Evolutionary conservation across 2,797 vertebrate genomes (phyloP).

Genomic region (Adrianichthys oophorus): DNA sequence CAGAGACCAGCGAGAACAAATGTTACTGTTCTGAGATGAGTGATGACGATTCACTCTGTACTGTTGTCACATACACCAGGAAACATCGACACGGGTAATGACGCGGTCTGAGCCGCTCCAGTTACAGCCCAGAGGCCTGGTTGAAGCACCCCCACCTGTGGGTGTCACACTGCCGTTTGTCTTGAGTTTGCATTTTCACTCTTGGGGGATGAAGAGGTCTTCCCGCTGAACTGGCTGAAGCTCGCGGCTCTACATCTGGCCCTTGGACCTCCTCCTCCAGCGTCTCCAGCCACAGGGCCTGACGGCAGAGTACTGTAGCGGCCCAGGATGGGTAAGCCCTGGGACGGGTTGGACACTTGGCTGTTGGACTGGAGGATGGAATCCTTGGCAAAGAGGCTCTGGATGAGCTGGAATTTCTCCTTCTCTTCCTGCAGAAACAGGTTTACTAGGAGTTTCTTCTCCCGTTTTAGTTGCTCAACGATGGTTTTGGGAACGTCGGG

Average conservation of each 20-base stretch:
- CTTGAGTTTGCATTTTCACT: conserved; percentile 75
- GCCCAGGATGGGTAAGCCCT: conserved; percentile 32
- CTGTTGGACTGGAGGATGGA: conserved; percentile 20
- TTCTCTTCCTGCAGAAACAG: conserved; percentile 93
- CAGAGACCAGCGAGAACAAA: conserved; percentile 10
- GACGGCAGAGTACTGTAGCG: conserved; percentile 65
- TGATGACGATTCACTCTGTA: conserved; percentile 15
- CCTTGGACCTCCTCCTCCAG: conserved; percentile 49
- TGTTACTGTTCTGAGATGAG: conserved; percentile 1
- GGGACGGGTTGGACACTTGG: conserved; percentile 20
- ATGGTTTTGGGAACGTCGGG: conserved; percentile 94
- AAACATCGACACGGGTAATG: conserved; percentile 31
- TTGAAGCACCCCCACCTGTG: background rate
- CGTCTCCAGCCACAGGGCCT: conserved; percentile 22
- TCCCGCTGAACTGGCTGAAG: conserved; percentile 80
- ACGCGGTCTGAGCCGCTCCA: conserved; percentile 18
- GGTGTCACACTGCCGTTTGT: conserved; percentile 89
- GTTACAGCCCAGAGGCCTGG: conserved; percentile 19
- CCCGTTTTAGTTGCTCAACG: conserved; percentile 92
- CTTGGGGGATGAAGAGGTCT: conserved; percentile 63
- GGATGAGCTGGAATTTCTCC: conserved; percentile 89
- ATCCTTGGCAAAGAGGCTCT: conserved; percentile 81
- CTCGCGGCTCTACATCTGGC: conserved; percentile 80
- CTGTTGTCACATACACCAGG: conserved; percentile 28
- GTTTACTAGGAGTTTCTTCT: conserved; percentile 90